Percentiles rank a stretch among this genome's conserved stretches.
Conservation (phyloP, 2,113 vertebrate genomes). For the Neolamprologus longior region DNA sequence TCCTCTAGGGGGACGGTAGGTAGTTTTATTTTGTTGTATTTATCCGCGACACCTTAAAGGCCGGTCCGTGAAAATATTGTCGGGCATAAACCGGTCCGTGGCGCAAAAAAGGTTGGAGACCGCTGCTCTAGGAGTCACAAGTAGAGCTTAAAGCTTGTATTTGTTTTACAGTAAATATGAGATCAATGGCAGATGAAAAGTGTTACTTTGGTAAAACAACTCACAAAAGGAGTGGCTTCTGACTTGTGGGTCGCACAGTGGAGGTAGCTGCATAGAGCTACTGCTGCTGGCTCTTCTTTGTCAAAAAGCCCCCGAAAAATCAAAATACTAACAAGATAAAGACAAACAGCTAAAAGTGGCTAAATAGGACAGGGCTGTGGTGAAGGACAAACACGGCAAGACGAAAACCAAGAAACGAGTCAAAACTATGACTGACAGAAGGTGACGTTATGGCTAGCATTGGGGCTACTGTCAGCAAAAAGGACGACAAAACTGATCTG, state of each 20-base stretch:
- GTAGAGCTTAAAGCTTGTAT: background rate
- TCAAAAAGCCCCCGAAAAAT: background rate
- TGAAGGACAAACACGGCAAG: background rate
- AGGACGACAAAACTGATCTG: background rate
- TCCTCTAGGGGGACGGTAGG: background rate
- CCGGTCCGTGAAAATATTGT: too few species aligned
- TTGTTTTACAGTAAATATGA: background rate
- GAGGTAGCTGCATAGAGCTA: background rate
- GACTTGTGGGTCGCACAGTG: background rate
- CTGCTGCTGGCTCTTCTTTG: background rate
- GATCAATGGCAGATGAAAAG: background rate
- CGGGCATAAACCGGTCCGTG: too few species aligned
- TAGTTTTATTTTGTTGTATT: too few species aligned
- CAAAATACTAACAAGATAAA: background rate
- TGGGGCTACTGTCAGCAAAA: background rate
- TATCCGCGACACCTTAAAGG: too few species aligned
- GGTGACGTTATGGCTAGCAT: background rate
- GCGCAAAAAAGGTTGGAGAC: accelerated
- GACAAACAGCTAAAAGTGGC: background rate
- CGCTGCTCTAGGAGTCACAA: background rate
- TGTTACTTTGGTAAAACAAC: background rate
- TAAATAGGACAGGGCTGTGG: background rate
- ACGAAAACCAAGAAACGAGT: background rate
- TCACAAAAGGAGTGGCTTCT: background rate
- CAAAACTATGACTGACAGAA: background rate